Evolutionary conservation across 2,113 vertebrate species (phyloP), one percentile per base, ranked within the genome.

Genomic region (Anthoscopus minutus): DNA sequence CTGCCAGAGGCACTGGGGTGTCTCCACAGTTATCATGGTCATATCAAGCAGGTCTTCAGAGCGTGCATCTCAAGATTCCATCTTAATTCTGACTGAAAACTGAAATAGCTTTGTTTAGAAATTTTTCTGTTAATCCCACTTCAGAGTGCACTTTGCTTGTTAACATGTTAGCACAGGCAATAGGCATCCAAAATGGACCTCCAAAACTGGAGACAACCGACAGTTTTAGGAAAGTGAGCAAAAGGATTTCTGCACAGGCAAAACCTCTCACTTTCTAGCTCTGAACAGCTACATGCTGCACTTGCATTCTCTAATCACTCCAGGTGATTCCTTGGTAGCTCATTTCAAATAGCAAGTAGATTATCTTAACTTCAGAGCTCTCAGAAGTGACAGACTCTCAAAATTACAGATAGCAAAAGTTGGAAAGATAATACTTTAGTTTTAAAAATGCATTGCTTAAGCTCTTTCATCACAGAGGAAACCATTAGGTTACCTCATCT

Each of bases 111-210:
- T 57, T 71, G 22, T 9, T 92, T 33, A 67, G 25, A 62, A 79
- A 25, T 60, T 15, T 56, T 35, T 33, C 42, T 70, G 37, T 37
- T 72, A 50, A 48, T 64, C 40, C 31, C 48, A 2, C 13, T 62
- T 37, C 42, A 79, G 33, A 74, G 25, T 3, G 35, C 11, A 60
- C 5, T 7, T 51, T 42, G 22, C 7, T 57, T 56, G 6, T 31
- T 60, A 35, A 35, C 28, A 9, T 1, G 1, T 9, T 30, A 79
- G 21, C 27, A 25, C 13, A 71, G 27, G 15, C 24, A 82, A n/a
- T 0, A 48, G 27, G 30, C 1, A 1, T 28, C 37, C 31, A 23
- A 73, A 88, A 11, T 0, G 7, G 27, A 33, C 10, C 10, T 19
- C 13, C 21, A 62, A 77, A 81, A 47, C 3, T 20, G 35, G 23